These are phyloP conservation scores for Elegia similella DNA, from an alignment of 2,888 invertebrate genomes.

Conservation along the genomic window DNA sequence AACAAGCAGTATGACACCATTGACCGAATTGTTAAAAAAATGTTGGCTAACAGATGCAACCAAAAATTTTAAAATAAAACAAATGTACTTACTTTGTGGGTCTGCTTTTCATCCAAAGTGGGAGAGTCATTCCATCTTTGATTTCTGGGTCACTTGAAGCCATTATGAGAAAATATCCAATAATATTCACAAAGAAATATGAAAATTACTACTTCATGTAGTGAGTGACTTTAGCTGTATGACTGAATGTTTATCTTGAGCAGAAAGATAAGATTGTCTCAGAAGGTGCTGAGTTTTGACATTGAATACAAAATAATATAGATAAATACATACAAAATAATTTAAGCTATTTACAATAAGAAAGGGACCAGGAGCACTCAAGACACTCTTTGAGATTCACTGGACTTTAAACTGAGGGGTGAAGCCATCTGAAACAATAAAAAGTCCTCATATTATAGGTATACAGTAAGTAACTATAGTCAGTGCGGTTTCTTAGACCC, in stretches of 20 bases:
- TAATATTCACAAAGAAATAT: constrained; percentile 21
- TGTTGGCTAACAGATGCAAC: no score
- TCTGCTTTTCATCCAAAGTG: constrained; percentile 89
- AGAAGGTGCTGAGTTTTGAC: constrained; percentile 47
- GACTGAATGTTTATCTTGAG: constrained; percentile 68
- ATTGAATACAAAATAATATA: constrained; percentile 31
- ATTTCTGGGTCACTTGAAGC: constrained; percentile 81
- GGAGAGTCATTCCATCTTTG: constrained; percentile 84
- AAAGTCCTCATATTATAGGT: constrained; percentile 13
- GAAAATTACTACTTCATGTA: constrained; percentile 24
- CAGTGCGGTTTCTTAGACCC: not conserved
- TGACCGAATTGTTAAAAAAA: no score
- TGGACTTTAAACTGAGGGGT: constrained; percentile 53
- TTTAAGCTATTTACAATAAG: constrained; percentile 24
- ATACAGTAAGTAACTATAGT: constrained; percentile 2
- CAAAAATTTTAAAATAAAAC: not conserved
- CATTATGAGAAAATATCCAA: constrained; percentile 43
- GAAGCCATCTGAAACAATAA: constrained; percentile 68
- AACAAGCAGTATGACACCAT: no score
- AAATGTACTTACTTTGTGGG: constrained; percentile 71
- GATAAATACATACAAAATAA: constrained; percentile 19
- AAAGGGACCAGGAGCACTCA: constrained; percentile 41
- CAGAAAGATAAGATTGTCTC: constrained; percentile 72
- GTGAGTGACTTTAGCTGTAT: constrained; percentile 37
- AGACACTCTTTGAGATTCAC: constrained; percentile 65